Conservation (phyloP, 2,113 vertebrate genomes). For the Colius striatus region DNA sequence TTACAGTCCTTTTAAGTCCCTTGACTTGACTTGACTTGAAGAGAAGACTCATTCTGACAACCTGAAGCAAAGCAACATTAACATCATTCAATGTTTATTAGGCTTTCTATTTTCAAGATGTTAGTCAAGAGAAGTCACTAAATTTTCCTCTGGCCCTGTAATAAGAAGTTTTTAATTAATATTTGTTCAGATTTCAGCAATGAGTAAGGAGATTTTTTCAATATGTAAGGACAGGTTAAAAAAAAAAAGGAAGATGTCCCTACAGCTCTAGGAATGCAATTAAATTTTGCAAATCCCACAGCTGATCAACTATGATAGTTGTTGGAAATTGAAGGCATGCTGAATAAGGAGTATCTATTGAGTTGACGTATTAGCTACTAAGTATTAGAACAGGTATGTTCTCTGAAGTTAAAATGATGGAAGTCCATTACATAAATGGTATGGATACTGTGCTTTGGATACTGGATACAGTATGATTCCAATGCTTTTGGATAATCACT, state of each 20-base stretch:
- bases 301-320: background rate
- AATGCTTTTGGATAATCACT: background rate
- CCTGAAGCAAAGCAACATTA: background rate
- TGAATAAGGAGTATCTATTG: background rate
- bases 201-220: background rate
- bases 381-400: background rate
- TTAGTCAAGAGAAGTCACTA: background rate
- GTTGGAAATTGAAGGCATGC: background rate
- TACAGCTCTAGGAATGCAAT: background rate
- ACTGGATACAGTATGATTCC: too few relatives aligned
- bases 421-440: background rate
- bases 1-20: background rate
- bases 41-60: background rate
- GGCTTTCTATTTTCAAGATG: background rate
- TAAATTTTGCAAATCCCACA: background rate
- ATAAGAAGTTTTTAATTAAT: background rate
- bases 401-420: background rate
- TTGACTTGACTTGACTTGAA: too few relatives aligned
- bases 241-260: background rate
- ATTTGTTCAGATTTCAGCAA: background rate
- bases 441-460: too few relatives aligned
- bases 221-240: background rate
- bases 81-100: background rate
- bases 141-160: background rate
- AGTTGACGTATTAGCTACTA: background rate